Base-by-base conservation (phyloP, 2,113 vertebrate genomes). In the Myrmecophaga tridactyla region DNA sequence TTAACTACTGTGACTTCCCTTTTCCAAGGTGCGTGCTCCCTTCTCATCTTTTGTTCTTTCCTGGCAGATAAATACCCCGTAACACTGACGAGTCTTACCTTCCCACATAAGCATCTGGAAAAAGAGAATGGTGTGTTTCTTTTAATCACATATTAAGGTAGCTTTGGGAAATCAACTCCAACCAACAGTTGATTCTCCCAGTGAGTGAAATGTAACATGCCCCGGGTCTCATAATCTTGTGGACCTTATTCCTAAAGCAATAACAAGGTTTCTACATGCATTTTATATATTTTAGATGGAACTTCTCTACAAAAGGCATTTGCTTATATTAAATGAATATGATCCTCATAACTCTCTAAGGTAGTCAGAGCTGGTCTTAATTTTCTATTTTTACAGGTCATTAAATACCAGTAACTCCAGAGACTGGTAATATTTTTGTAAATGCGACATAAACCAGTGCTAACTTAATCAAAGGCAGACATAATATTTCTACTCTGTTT, bases 241-340 rank as follows among this genome's bases (percentile, higher is more conserved):
- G 10, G 3, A 43, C 31, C 63, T 84, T 36, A 65, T 80, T 70
- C 53, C 12, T 51, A 58, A 81, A 92, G 39, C 23, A 31, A 7
- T 36, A 10, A 58, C 65, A 75, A 43, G 1, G 5, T 83, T 69
- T 9, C 6, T 53, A n/a, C 1, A 51, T 20, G 29, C 21, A 53
- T 65, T 41, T 90, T 48, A 1, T 80, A 51, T 39, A 87, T 76
- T 87, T 80, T 15, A 70, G 48, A 20, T 46, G 29, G 48, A 43
- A 65, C 62, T 94, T 75, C 17, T 62, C 92, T 94, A 81, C 25
- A 92, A 90, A 96, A 46, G 20, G 56, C 14, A 84, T 67, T 86
- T 12, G 63, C 13, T 90, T 95, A 27, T n/a, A 41, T 78, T 67
- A 78, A 90, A 41, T 78, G 62, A 78, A 87, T n/a, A 51, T 63